Conservation (phyloP, 2,797 vertebrate species). For the Neosilurus mollespiculum region DNA sequence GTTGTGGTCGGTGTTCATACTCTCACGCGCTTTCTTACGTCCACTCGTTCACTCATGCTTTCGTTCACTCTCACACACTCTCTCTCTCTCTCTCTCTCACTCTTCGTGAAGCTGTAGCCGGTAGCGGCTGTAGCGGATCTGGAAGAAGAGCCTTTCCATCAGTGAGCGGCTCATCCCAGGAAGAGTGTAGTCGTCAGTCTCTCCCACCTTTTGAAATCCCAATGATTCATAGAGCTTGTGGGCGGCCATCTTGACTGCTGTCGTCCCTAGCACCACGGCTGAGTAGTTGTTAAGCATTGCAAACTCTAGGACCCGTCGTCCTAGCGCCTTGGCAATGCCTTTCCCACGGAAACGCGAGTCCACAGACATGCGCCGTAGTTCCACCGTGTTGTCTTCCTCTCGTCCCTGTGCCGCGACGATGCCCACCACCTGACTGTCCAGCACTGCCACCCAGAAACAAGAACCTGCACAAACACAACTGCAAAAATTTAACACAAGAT, state of each 20-base stretch:
- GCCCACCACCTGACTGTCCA: slow-evolving; percentile 92
- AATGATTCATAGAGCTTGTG: slow-evolving; percentile 98
- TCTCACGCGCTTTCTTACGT: slow-evolving; percentile 50
- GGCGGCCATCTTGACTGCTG: slow-evolving; percentile 95
- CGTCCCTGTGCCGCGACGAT: slow-evolving; percentile 91
- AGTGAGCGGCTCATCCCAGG: slow-evolving; percentile 92
- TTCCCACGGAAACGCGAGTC: slow-evolving; percentile 95
- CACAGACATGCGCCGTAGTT: slow-evolving; percentile 96
- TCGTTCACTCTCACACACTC: slow-evolving; percentile 15
- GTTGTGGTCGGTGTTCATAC: slow-evolving; percentile 59
- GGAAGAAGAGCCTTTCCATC: slow-evolving; percentile 97
- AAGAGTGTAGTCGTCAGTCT: slow-evolving; percentile 86
- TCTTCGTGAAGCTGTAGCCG: slow-evolving; percentile 97
- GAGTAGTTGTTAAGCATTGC: slow-evolving; percentile 94
- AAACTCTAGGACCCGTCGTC: slow-evolving; percentile 94
- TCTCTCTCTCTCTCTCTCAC: slow-evolving; percentile 67
- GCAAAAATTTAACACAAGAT: not conserved
- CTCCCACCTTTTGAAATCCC: slow-evolving; percentile 91
- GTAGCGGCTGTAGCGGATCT: slow-evolving; percentile 97
- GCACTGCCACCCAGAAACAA: slow-evolving; percentile 97
- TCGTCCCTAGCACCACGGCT: slow-evolving; percentile 92
- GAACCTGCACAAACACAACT: slow-evolving; percentile 78
- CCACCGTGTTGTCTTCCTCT: slow-evolving; percentile 91
- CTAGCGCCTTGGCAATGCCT: slow-evolving; percentile 95
- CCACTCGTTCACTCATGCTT: slow-evolving; percentile 74